These are phyloP conservation scores for Neopelma chrysocephalum DNA, from an alignment of 2,797 vertebrate genomes.

Conservation along the genomic window DNA sequence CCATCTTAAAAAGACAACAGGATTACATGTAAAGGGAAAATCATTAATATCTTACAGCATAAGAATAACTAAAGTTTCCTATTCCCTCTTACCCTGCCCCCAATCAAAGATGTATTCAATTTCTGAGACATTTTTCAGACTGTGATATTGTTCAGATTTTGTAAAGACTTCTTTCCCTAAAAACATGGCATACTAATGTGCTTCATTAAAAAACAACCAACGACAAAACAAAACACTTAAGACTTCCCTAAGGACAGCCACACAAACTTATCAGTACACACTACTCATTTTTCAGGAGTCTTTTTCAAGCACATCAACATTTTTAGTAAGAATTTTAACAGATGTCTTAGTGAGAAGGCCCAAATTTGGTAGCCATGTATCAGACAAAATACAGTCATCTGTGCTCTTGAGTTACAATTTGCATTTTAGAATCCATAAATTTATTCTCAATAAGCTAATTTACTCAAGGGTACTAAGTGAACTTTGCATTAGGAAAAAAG, in stretches of 20 bases:
- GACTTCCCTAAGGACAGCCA: neutral
- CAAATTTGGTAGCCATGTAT: neutral
- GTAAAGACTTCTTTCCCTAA: neutral
- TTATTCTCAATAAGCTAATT: neutral
- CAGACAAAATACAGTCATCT: neutral
- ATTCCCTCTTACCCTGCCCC: neutral
- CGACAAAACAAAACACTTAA: neutral
- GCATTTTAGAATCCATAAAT: neutral
- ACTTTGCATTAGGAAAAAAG: neutral
- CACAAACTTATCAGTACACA: neutral
- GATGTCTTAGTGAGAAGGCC: neutral
- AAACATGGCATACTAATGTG: neutral
- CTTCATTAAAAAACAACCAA: neutral
- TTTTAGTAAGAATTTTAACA: neutral
- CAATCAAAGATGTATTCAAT: neutral
- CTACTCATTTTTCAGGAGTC: neutral
- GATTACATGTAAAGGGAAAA: neutral
- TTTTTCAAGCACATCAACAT: neutral
- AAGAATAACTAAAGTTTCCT: neutral
- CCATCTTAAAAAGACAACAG: slow-evolving; percentile 77
- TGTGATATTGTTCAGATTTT: neutral
- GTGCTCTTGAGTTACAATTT: neutral
- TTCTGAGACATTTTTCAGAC: neutral
- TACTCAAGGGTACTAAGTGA: neutral
- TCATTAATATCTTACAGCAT: neutral